Base-by-base conservation (phyloP, 30 jellyfish, hydroid and myxozoan species). In the Hydractinia symbiolongicarpus region DNA sequence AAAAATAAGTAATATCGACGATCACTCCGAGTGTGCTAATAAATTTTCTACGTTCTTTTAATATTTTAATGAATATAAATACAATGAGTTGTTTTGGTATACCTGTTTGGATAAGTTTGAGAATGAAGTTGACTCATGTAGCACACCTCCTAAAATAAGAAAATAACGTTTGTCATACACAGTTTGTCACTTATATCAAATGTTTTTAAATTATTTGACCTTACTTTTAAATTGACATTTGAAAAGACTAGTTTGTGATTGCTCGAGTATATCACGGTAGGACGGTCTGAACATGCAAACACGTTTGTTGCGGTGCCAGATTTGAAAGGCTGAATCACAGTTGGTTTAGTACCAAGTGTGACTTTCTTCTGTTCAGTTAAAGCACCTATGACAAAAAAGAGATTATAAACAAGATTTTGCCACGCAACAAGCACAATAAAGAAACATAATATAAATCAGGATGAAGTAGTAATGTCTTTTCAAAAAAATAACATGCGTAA, bases 241-340 rank as follows among this genome's bases (percentile, higher is more conserved):
- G 98, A 87, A 60, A 93, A 93, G 61, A 93, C 98, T 15, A 93
- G 90, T 64, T 93, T 93, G n/a, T 93, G 78, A 75, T 93, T 93
- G 83, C 98, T 93, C 5, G 96, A 93, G 82, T 93, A 93, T 77
- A 93, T 87, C 16, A 93, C 98, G 30, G 98, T 93, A 13, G 96
- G 98, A 20, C 98, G 93, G 73, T 93, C 98, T n/a, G 98, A 93
- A 85, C 98, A 93, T 9, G 98, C 98, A 82, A 93, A 93, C 20
- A 93, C 95, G 66, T 86, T 88, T 9, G 95, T 79, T 20, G 96
- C 56, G 4, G 82, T 77, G 4, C 76, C 81, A 14, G 96, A 79
- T 56, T 79, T 86, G 88, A 93, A 93, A 4, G 98, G 73, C 44
- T 95, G 95, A 15, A 93, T 87, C 13, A 88, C 86, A 57, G 89